Conservation (phyloP, 37 sponge, comb jelly and placozoan species). For the Chondrilla cf. caribensis region DNA sequence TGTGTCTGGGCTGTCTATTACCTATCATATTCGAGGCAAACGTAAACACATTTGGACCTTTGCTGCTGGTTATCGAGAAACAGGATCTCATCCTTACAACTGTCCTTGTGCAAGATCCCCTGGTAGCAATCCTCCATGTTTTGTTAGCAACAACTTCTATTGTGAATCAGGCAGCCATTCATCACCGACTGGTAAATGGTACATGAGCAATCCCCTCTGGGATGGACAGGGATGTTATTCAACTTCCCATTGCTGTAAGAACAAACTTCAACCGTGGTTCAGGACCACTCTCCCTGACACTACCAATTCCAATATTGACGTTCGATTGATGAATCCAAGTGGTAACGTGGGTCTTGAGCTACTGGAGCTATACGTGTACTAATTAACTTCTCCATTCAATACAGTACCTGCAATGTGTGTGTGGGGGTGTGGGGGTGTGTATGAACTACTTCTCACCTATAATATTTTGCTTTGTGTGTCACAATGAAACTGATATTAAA, state of each 20-base stretch:
- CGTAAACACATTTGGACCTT: constrained; percentile 1
- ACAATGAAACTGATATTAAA: no score
- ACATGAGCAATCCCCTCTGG: constrained; percentile 9
- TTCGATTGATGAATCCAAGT: background rate
- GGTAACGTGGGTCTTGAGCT: background rate
- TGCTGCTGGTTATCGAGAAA: background rate
- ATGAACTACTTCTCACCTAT: no score
- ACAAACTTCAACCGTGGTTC: background rate
- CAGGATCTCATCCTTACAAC: background rate
- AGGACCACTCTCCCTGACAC: background rate
- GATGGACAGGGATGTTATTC: constrained; percentile 9
- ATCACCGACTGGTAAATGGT: background rate
- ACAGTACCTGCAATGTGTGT: no score
- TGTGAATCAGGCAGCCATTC: constrained; percentile 10
- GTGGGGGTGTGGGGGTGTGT: no score
- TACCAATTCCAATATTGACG: background rate
- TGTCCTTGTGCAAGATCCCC: background rate
- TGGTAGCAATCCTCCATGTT: background rate
- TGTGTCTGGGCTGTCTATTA: background rate
- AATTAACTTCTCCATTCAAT: no score
- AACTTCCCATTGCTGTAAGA: background rate
- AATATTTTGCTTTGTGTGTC: no score
- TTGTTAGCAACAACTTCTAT: background rate
- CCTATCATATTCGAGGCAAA: background rate
- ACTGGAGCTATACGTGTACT: background rate